phyloP scores from a whole-genome alignment of 2,113 vertebrate genomes.

The Ia io region DNA sequence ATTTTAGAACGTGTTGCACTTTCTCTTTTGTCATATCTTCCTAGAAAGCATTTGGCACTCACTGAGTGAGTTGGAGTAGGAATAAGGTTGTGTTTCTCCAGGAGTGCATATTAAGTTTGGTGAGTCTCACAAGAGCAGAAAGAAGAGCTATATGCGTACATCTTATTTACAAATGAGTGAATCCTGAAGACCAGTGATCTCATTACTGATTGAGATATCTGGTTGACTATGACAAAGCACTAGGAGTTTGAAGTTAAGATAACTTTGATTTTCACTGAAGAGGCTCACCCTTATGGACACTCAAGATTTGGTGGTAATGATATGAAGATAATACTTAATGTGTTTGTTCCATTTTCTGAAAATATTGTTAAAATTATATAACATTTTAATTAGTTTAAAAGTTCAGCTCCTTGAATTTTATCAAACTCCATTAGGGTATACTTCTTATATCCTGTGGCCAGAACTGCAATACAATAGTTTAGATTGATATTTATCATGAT shows the following conservation, averaged over 20 bases:
- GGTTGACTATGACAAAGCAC: background rate
- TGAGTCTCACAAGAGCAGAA: background rate
- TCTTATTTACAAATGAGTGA: background rate
- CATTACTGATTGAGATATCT: background rate
- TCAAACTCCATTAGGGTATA: background rate
- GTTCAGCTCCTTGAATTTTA: background rate
- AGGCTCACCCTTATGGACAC: background rate
- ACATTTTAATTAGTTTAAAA: background rate
- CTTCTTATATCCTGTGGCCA: background rate
- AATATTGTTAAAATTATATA: background rate
- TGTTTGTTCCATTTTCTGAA: background rate
- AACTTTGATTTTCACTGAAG: background rate
- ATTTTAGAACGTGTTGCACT: background rate
- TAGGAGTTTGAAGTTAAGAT: background rate
- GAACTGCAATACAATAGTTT: background rate
- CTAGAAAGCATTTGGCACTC: background rate
- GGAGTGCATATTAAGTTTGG: background rate
- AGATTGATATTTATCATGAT: background rate
- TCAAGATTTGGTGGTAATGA: background rate
- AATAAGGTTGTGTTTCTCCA: background rate
- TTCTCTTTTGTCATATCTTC: constrained; percentile 28
- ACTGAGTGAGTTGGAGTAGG: background rate
- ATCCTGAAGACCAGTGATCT: background rate
- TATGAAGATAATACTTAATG: background rate
- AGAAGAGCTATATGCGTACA: background rate